A percentile compares a stretch with the other conserved stretches of the same genome.
Evolutionary conservation across 2,113 vertebrate genomes (phyloP).

Genomic region (Ictalurus furcatus): DNA sequence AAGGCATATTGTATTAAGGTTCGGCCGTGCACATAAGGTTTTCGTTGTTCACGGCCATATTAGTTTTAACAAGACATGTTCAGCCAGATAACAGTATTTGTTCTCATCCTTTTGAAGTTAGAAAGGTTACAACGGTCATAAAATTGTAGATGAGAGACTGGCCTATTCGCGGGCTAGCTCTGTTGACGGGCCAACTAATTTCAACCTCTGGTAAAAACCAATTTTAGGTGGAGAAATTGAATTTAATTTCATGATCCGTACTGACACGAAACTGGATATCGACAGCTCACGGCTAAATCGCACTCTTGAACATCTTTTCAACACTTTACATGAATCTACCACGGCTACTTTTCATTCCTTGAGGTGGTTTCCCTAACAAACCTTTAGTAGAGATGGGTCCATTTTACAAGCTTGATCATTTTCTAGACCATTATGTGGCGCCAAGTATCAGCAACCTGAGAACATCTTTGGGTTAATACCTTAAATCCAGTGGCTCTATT

Average conservation of each 20-base stretch:
- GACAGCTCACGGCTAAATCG: background rate
- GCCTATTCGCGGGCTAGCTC: background rate
- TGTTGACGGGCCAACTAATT: background rate
- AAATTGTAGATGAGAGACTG: background rate
- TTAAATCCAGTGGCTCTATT: too few species aligned
- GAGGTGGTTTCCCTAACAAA: background rate
- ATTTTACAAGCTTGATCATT: background rate
- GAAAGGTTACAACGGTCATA: background rate
- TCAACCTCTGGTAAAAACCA: background rate
- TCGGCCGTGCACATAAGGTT: background rate
- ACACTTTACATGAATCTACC: background rate
- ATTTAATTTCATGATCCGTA: background rate
- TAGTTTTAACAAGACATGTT: background rate
- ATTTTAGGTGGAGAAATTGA: background rate
- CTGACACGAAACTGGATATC: background rate
- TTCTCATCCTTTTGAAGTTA: background rate
- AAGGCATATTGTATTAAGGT: conserved; percentile 16
- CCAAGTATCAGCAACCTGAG: background rate
- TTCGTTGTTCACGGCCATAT: background rate
- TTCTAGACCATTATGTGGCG: background rate
- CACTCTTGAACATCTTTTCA: background rate
- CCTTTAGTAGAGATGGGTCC: background rate
- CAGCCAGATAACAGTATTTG: background rate
- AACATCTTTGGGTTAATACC: background rate
- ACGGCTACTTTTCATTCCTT: background rate